phyloP scores from a whole-genome alignment of 1,140 invertebrate genomes.

The Drusus annulatus region DNA sequence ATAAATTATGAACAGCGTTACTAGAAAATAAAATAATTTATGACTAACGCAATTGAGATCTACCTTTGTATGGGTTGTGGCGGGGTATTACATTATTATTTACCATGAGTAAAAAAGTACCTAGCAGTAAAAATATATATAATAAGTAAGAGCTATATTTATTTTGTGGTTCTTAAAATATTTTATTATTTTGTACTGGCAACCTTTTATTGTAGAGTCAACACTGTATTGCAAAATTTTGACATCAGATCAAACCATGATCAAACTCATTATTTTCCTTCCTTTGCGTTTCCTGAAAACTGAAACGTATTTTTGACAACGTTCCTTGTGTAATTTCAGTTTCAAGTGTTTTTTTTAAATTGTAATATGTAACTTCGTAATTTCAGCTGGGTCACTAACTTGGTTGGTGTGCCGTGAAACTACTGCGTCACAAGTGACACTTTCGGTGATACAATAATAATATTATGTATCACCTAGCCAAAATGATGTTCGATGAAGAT shows the following conservation, averaged over 20 bases:
- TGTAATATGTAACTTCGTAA: neutral
- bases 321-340: neutral
- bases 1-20: no score
- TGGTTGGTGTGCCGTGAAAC: neutral
- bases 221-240: conserved; percentile 25
- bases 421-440: conserved; percentile 42
- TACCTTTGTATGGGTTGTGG: no score
- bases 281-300: neutral
- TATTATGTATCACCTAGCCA: neutral
- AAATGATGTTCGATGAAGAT: conserved; percentile 18
- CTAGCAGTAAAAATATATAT: no score
- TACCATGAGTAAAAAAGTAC: no score
- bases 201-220: conserved; percentile 1
- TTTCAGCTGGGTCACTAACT: neutral
- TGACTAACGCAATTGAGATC: no score
- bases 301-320: neutral
- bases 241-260: conserved; percentile 9
- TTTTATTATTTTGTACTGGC: neutral
- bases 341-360: neutral
- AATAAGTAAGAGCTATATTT: no score
- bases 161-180: no score
- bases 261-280: neutral
- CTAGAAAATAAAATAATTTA: no score
- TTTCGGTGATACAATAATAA: conserved; percentile 6
- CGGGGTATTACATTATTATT: no score